phyloP scores from a whole-genome alignment of 64 coral and sea anemone species.

The Montipora efflorescens region DNA sequence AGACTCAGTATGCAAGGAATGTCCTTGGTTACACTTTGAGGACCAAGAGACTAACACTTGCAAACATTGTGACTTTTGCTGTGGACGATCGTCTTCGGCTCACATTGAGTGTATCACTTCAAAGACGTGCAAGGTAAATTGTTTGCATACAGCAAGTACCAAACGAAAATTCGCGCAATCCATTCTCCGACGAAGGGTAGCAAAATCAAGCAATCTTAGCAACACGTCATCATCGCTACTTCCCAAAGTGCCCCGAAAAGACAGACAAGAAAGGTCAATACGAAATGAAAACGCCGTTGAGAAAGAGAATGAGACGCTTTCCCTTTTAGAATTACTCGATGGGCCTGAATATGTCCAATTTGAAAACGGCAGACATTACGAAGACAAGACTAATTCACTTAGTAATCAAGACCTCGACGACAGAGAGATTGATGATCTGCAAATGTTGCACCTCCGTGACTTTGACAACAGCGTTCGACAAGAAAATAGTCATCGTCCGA shows the following conservation, averaged over 20 bases:
- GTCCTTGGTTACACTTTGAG: neutral
- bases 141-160: neutral
- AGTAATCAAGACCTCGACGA: neutral
- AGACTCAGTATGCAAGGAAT: neutral
- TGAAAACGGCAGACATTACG: neutral
- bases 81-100: neutral
- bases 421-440: neutral
- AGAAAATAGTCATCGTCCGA: neutral
- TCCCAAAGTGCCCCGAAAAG: neutral
- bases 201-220: neutral
- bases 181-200: neutral
- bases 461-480: neutral
- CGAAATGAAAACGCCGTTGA: neutral
- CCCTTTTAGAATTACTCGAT: neutral
- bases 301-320: too few species aligned
- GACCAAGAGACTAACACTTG: neutral
- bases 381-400: neutral
- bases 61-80: conserved; percentile 18
- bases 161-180: neutral
- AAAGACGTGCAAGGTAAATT: neutral
- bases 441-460: neutral
- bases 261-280: neutral
- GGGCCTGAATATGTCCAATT: neutral
- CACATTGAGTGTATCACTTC: neutral
- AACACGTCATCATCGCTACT: neutral